A percentile compares a stretch with the other conserved stretches of the same genome.
Conservation (phyloP, 2,888 invertebrate species). For the Pterobdella sp. region DNA sequence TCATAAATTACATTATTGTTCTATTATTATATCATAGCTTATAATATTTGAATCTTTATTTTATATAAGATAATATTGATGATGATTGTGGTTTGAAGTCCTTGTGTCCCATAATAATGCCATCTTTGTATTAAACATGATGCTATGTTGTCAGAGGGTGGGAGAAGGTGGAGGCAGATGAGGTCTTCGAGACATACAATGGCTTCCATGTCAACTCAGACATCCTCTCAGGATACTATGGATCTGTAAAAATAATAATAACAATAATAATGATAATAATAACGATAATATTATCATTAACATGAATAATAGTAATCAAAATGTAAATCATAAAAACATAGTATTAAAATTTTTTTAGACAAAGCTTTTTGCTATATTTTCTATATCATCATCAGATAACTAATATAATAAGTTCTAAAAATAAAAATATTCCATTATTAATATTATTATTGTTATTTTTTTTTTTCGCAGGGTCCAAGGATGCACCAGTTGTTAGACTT, state of each 20-base stretch:
- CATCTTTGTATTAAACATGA: neutral
- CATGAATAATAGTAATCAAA: too few relatives aligned
- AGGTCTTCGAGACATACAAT: conserved; percentile 73
- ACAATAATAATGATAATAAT: too few relatives aligned
- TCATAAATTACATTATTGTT: too few relatives aligned
- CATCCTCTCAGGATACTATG: conserved; percentile 49
- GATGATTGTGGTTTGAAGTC: too few relatives aligned
- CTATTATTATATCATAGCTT: too few relatives aligned
- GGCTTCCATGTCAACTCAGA: conserved; percentile 51
- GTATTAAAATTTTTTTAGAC: neutral
- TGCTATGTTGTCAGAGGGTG: conserved; percentile 57
- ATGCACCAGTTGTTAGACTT: conserved; percentile 93
- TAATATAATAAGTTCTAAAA: neutral
- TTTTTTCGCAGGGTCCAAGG: conserved; percentile 34
- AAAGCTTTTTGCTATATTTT: too few relatives aligned
- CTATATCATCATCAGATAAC: too few relatives aligned
- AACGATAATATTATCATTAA: too few relatives aligned
- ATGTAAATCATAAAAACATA: conserved; percentile 25
- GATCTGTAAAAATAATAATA: conserved; percentile 41
- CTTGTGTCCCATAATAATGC: neutral
- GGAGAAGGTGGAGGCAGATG: conserved; percentile 70
- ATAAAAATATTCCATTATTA: conserved; percentile 3
- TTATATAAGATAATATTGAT: too few relatives aligned
- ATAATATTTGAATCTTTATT: too few relatives aligned
- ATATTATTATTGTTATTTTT: too few relatives aligned